Conservation (phyloP, 1,140 invertebrate species). For the Caenorhabditis inopinata region DNA sequence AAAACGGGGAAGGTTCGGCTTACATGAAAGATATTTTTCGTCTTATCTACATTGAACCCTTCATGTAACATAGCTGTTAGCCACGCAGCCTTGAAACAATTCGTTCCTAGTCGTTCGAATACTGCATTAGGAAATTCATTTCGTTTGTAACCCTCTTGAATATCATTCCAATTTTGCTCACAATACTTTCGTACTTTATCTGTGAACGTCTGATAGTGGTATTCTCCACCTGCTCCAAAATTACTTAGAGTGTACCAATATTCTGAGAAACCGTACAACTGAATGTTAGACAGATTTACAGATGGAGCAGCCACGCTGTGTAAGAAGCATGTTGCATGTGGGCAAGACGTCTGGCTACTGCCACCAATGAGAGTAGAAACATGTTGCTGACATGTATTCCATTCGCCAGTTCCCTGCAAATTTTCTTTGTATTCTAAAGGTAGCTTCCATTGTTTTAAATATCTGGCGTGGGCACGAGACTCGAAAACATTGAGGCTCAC, state of each 20-base stretch:
- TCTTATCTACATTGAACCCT: constrained; percentile 9
- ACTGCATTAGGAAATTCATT: neutral
- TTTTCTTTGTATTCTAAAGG: too few species aligned
- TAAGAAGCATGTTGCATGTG: constrained; percentile 51
- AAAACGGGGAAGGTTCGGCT: neutral
- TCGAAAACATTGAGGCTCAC: too few species aligned
- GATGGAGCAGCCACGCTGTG: constrained; percentile 2
- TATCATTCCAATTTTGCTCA: neutral
- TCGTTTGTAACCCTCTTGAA: constrained; percentile 5
- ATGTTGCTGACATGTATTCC: constrained; percentile 55
- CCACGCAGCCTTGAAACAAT: constrained; percentile 12
- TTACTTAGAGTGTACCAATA: constrained; percentile 69
- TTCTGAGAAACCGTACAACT: constrained; percentile 72
- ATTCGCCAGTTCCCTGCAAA: constrained; percentile 57
- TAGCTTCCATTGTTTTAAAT: too few species aligned
- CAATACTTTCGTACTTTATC: constrained; percentile 21
- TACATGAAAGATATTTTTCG: neutral
- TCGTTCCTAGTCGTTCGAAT: neutral
- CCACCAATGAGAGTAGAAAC: constrained; percentile 44
- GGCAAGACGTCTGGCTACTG: neutral
- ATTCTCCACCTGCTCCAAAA: neutral
- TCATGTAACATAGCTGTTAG: neutral
- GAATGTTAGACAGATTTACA: constrained; percentile 55
- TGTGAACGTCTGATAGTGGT: neutral
- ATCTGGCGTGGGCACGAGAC: too few species aligned